Conservation (phyloP, 2,888 invertebrate genomes). For the Spilosoma lubricipeda region DNA sequence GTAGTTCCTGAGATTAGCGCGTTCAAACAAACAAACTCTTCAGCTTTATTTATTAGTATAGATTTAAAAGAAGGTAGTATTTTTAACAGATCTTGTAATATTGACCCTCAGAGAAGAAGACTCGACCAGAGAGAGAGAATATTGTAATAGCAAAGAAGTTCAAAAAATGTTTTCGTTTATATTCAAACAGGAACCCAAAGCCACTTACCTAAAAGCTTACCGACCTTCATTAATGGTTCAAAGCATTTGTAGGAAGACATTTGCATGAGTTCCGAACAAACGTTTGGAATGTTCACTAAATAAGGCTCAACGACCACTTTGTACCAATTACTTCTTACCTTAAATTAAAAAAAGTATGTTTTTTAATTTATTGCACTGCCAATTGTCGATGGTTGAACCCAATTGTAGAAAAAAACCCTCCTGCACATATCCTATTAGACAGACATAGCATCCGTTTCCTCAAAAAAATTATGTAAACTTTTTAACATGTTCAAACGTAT, state of each 20-base stretch:
- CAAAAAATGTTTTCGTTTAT: constrained; percentile 2
- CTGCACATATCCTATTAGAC: neutral
- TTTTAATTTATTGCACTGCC: neutral
- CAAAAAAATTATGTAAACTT: neutral
- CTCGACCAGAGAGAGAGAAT: neutral
- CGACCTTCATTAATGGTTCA: constrained; percentile 17
- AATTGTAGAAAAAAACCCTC: neutral
- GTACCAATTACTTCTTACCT: neutral
- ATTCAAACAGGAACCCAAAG: constrained; percentile 16
- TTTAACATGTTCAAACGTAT: too few relatives aligned
- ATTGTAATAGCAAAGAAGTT: constrained; percentile 1
- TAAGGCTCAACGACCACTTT: neutral
- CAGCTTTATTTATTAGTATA: too few relatives aligned
- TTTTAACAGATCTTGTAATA: too few relatives aligned
- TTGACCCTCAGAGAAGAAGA: too few relatives aligned
- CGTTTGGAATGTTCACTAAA: constrained; percentile 13
- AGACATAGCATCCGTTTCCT: neutral
- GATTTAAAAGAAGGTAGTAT: neutral
- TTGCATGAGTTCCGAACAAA: constrained; percentile 32
- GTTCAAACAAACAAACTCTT: too few relatives aligned
- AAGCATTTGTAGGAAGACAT: constrained; percentile 17
- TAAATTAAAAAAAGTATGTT: neutral
- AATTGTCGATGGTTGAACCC: neutral
- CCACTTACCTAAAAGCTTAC: constrained; percentile 21
- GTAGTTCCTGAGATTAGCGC: too few relatives aligned